phyloP scores from a whole-genome alignment of 2,888 invertebrate species.

The Agelastica alni region DNA sequence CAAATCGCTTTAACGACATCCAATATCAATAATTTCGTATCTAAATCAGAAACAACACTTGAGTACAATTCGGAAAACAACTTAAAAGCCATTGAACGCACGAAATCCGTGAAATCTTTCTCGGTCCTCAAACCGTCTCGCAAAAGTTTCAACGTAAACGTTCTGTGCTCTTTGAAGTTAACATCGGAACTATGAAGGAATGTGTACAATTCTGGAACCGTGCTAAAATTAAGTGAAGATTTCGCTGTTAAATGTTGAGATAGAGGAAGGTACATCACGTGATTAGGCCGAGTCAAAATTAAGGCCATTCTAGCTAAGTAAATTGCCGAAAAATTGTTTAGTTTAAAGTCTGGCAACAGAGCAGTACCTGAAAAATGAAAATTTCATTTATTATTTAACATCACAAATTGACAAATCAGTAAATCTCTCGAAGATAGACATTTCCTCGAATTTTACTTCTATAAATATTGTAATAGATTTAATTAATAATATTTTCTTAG shows the following conservation, averaged over 20 bases:
- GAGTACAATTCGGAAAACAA: slow-evolving; percentile 74
- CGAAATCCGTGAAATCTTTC: slow-evolving; percentile 73
- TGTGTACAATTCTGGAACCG: slow-evolving; percentile 87
- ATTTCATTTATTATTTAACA: not conserved
- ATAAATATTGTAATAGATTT: too few species aligned
- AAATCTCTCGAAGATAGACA: too few species aligned
- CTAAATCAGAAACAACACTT: slow-evolving; percentile 65
- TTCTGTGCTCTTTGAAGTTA: slow-evolving; percentile 68
- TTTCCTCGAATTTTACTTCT: too few species aligned
- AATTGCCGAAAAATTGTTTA: slow-evolving; percentile 60
- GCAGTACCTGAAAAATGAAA: slow-evolving; percentile 39
- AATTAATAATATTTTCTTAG: too few species aligned
- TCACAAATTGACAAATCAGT: too few species aligned
- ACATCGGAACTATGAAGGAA: slow-evolving; percentile 81
- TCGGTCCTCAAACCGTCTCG: slow-evolving; percentile 76
- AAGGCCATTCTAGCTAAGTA: slow-evolving; percentile 74
- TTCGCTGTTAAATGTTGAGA: slow-evolving; percentile 59
- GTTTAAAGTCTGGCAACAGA: slow-evolving; percentile 44
- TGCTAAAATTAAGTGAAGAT: slow-evolving; percentile 72
- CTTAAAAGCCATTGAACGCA: slow-evolving; percentile 76
- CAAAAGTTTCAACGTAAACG: slow-evolving; percentile 79
- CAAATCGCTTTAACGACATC: slow-evolving; percentile 67
- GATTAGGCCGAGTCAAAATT: slow-evolving; percentile 73
- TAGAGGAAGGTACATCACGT: slow-evolving; percentile 78
- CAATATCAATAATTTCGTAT: slow-evolving; percentile 68